Conservation (phyloP, 2,888 invertebrate genomes). For the Brachyopa scutellaris region DNA sequence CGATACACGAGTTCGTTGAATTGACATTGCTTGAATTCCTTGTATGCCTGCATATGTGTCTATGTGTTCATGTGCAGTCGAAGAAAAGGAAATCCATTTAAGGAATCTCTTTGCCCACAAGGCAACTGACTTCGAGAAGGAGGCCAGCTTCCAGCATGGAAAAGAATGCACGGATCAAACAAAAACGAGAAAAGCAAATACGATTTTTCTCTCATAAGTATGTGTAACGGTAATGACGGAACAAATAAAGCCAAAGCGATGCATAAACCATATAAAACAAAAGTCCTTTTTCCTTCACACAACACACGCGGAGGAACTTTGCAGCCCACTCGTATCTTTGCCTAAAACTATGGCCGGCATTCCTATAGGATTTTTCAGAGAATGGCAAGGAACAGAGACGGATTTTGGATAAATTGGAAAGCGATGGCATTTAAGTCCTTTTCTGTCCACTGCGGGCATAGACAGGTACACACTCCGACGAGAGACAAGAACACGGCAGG, state of each 20-base stretch:
- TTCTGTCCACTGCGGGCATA: not conserved
- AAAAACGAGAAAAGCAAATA: constrained; percentile 41
- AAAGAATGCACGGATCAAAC: constrained; percentile 52
- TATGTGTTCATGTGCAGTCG: constrained; percentile 4
- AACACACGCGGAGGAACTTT: constrained; percentile 24
- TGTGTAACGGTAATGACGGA: not conserved
- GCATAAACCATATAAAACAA: constrained; percentile 33
- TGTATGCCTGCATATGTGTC: not conserved
- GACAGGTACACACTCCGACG: no score
- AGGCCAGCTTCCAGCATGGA: constrained; percentile 3
- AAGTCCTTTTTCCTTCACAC: constrained; percentile 28
- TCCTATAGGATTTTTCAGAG: not conserved
- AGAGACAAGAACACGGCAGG: no score
- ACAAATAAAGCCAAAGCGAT: constrained; percentile 27
- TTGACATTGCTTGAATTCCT: constrained; percentile 50
- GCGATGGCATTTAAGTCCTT: constrained; percentile 19
- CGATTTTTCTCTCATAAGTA: not conserved
- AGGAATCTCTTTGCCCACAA: constrained; percentile 55
- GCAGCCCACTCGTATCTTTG: constrained; percentile 14
- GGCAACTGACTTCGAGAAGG: constrained; percentile 15
- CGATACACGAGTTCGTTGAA: no score
- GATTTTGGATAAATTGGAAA: constrained; percentile 19
- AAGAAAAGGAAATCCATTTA: constrained; percentile 60
- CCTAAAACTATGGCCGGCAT: constrained; percentile 19
- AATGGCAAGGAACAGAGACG: not conserved